Evolutionary conservation across 2,888 invertebrate genomes (phyloP).

Genomic region (Drosophila ezoana): DNA sequence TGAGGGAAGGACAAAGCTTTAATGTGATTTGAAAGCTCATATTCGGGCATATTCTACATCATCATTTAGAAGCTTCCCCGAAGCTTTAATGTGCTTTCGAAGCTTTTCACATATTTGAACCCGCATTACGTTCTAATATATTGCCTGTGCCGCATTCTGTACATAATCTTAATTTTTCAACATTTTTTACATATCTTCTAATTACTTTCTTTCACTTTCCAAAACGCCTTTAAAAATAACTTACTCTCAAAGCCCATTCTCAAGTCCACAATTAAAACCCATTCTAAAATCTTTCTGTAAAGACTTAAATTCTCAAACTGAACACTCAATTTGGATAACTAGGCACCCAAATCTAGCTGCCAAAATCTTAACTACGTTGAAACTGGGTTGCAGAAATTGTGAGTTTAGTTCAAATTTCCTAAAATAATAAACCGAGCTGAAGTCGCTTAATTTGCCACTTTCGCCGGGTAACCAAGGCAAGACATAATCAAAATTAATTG

Average conservation of each 20-base stretch:
- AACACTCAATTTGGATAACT: neutral
- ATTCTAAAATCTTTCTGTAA: conserved; percentile 3
- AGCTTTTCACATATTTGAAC: neutral
- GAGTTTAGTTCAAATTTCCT: conserved; percentile 47
- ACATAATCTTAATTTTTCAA: too few relatives aligned
- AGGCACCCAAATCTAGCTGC: conserved; percentile 8
- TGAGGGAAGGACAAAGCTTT: neutral
- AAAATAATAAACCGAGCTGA: conserved; percentile 52
- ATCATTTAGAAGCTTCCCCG: neutral
- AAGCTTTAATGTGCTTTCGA: neutral
- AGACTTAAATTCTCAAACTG: neutral
- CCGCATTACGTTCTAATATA: neutral
- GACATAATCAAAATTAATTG: conserved; percentile 49
- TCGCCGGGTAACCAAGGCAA: conserved; percentile 41
- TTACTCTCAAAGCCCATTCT: conserved; percentile 21
- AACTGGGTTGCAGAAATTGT: conserved; percentile 60
- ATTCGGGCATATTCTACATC: too few relatives aligned
- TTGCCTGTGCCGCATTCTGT: too few relatives aligned
- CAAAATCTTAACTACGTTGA: conserved; percentile 9
- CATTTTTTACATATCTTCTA: too few relatives aligned
- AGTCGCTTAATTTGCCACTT: conserved; percentile 58
- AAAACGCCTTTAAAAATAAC: neutral
- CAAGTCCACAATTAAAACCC: conserved; percentile 16
- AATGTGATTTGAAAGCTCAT: neutral
- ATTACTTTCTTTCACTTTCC: neutral